These are phyloP conservation scores for Lottia gigantea DNA, from an alignment of 2,888 invertebrate species.

Conservation along the genomic window DNA sequence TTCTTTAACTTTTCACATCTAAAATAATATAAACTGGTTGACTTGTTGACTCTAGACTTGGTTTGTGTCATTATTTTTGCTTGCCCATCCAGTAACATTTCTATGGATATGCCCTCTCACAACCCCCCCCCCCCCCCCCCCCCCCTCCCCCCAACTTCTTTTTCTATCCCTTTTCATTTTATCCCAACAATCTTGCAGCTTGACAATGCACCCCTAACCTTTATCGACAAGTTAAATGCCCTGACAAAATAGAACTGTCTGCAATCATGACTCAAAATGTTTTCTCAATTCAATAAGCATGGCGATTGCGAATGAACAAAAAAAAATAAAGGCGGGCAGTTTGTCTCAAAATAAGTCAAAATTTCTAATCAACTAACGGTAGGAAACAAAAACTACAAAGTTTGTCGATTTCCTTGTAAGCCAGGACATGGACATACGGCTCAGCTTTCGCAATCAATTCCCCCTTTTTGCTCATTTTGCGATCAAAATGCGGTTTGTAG, in stretches of 20 bases:
- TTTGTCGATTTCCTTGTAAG: slow-evolving; percentile 34
- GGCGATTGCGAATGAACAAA: not conserved
- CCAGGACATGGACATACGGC: slow-evolving; percentile 49
- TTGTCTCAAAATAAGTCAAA: not conserved
- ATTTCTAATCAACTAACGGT: slow-evolving; percentile 25
- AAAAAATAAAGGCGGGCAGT: not conserved
- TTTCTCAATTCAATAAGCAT: not conserved
- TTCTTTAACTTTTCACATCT: slow-evolving; percentile 66
- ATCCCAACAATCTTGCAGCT: too few species aligned
- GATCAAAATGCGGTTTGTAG: not conserved
- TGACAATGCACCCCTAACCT: too few species aligned
- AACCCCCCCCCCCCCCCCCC: too few species aligned
- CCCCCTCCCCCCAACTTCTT: too few species aligned
- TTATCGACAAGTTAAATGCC: too few species aligned
- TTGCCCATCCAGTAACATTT: too few species aligned
- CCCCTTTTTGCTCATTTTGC: slow-evolving; percentile 34
- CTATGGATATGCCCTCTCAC: too few species aligned
- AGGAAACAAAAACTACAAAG: slow-evolving; percentile 44
- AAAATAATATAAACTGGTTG: slow-evolving; percentile 33
- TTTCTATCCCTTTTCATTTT: too few species aligned
- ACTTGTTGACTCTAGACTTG: too few species aligned
- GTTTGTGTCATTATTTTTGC: too few species aligned
- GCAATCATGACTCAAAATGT: not conserved
- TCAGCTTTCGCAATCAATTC: slow-evolving; percentile 34
- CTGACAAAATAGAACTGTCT: not conserved